phyloP scores from a whole-genome alignment of 2,113 vertebrate species.

The Brachypteracias leptosomus region DNA sequence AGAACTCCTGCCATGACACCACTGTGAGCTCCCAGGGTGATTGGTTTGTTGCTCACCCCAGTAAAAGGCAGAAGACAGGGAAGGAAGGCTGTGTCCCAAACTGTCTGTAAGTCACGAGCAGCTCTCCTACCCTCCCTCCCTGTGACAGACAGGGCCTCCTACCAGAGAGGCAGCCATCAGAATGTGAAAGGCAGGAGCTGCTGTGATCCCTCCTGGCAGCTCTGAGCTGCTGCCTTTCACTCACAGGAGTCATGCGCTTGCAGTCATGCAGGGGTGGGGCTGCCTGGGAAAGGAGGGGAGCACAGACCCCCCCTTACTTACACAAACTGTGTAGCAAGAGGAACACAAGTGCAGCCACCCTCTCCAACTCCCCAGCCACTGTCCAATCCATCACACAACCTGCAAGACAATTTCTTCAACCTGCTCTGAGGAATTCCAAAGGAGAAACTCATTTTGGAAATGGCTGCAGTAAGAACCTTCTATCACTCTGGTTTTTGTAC shows the following conservation, averaged over 20 bases:
- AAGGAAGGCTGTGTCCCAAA: not conserved
- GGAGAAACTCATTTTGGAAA: not conserved
- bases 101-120: not conserved
- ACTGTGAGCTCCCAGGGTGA: accelerated
- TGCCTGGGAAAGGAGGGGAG: not conserved
- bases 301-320: not conserved
- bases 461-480: not conserved
- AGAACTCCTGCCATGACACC: not conserved
- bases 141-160: not conserved
- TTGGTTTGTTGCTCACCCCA: not conserved
- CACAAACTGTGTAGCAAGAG: not conserved
- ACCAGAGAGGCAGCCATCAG: not conserved
- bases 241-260: not conserved
- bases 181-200: not conserved
- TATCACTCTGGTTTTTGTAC: not conserved
- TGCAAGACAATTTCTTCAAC: not conserved
- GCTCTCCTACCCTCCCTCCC: not conserved
- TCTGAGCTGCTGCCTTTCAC: not conserved
- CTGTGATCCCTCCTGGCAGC: not conserved
- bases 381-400: not conserved
- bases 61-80: not conserved
- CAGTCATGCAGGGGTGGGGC: not conserved
- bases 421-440: not conserved
- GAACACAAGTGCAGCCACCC: not conserved
- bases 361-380: not conserved